Evolutionary conservation across 2,797 vertebrate species (phyloP).

Genomic region (Scarus forsteni): DNA sequence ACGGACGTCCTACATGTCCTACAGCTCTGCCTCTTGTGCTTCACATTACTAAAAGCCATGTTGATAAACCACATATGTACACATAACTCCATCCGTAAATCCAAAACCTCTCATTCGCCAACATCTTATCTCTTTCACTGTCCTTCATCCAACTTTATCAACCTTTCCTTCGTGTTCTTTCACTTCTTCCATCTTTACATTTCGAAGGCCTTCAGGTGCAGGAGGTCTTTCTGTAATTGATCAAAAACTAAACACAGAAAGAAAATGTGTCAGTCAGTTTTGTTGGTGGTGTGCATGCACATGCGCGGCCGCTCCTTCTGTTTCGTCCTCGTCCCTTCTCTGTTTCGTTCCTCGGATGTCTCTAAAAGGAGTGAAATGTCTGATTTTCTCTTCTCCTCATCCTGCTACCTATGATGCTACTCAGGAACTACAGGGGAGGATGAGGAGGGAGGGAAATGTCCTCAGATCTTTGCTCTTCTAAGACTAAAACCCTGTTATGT

Average conservation of each 20-base stretch:
- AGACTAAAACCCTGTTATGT: slow-evolving; percentile 6
- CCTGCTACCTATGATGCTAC: slow-evolving; percentile 76
- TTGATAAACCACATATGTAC: slow-evolving; percentile 81
- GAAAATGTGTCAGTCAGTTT: slow-evolving; percentile 73
- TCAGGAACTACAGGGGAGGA: slow-evolving; percentile 67
- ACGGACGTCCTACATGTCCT: slow-evolving; percentile 88
- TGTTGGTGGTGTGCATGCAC: slow-evolving; percentile 96
- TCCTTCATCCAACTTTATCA: slow-evolving; percentile 33
- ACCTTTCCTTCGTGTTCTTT: slow-evolving; percentile 31
- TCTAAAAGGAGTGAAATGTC: slow-evolving; percentile 40
- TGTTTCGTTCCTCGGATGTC: slow-evolving; percentile 31
- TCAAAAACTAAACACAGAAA: slow-evolving; percentile 84
- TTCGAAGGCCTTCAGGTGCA: slow-evolving; percentile 70
- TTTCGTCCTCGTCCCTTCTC: slow-evolving; percentile 19
- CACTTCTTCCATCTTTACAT: slow-evolving; percentile 55
- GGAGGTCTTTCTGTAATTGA: slow-evolving; percentile 50
- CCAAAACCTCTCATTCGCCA: slow-evolving; percentile 32
- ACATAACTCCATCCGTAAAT: slow-evolving; percentile 48
- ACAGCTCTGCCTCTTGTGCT: slow-evolving; percentile 92
- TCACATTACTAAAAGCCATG: slow-evolving; percentile 83
- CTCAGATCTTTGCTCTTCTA: slow-evolving; percentile 39
- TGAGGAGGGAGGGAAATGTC: slow-evolving; percentile 59
- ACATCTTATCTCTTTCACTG: slow-evolving; percentile 33
- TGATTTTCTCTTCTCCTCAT: slow-evolving; percentile 33
- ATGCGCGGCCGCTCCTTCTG: slow-evolving; percentile 89